phyloP scores from a whole-genome alignment of 2,797 vertebrate species.

The Alcedo atthis region DNA sequence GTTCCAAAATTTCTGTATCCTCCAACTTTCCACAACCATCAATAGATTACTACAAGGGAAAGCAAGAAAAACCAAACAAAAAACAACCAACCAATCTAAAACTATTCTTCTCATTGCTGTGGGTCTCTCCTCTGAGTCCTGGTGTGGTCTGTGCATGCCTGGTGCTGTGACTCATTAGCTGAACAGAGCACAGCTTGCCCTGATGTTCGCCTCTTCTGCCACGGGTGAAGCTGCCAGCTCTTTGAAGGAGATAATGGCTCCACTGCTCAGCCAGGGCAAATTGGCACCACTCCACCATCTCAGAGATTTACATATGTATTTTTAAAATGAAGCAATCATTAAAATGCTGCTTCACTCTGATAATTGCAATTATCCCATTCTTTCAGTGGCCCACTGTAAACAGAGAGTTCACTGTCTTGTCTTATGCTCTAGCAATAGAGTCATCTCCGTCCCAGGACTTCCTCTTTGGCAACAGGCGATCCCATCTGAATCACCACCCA shows the following conservation, averaged over 20 bases:
- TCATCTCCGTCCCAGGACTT: constrained; percentile 58
- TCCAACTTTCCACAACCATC: background rate
- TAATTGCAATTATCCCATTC: constrained; percentile 75
- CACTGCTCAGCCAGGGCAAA: background rate
- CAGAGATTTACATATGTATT: background rate
- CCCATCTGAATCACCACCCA: constrained; percentile 41
- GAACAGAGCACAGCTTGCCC: background rate
- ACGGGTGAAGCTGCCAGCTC: background rate
- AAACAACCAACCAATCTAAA: background rate
- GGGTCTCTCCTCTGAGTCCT: background rate
- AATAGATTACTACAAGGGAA: background rate
- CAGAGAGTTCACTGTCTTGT: constrained; percentile 73
- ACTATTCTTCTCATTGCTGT: background rate
- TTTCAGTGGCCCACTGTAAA: constrained; percentile 65
- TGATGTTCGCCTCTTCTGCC: background rate
- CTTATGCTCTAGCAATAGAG: constrained; percentile 38
- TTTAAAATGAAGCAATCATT: constrained; percentile 31
- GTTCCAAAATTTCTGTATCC: rapidly evolving
- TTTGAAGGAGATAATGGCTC: constrained; percentile 49
- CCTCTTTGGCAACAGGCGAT: constrained; percentile 58
- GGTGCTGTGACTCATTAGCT: constrained; percentile 2
- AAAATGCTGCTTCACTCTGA: constrained; percentile 19
- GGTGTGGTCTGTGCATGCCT: background rate
- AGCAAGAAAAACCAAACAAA: background rate
- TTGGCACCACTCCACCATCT: constrained; percentile 34